Base-by-base conservation (phyloP, 2,113 vertebrate genomes). In the Ameiurus melas region DNA sequence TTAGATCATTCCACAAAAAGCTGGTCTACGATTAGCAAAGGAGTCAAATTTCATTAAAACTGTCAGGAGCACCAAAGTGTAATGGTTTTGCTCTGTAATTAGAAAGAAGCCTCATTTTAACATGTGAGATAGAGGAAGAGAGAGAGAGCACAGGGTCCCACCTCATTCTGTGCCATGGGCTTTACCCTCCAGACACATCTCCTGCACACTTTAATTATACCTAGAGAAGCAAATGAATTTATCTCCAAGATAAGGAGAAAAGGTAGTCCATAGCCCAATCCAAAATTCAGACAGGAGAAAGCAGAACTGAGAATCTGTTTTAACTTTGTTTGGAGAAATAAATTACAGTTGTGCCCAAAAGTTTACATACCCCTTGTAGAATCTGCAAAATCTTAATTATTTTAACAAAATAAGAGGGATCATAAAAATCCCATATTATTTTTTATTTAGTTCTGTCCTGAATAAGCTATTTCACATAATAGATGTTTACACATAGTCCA, bases 171-270 rank as follows among this genome's bases (percentile, higher is more conserved):
- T 57, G 77, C 89, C 85, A 17, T 86, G 89, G 80, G 89, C 71
- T 80, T 70, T 89, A 87, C 87, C 90, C 87, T 86, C 87, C 80
- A 90, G 87, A 89, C 87, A 89, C 83, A 81, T 90, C 87, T 89
- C 70, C 84, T 87, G 60, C 33, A 81, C 71, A 85, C 81, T 89
- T 89, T 90, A 90, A 90, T 90, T 90, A 90, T 84, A 88, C 62
- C 51, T 81, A 80, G 70, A 88, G 80, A 79, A 62, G 66, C 78
- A 83, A 90, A 86, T 86, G 53, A 78, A 81, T 86, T 78, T 78
- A 68, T 75, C 47, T 83, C 36, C 4, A n/a, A 73, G 80, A 85
- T 73, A 82, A 70, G 27, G 19, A 79, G 47, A 84, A 90, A 43
- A 90, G 47, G 83, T 33, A 51, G 5, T 2, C 19, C 0, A 58